Evolutionary conservation across 2,797 vertebrate species (phyloP).

Genomic region (Coregonus suidteri): DNA sequence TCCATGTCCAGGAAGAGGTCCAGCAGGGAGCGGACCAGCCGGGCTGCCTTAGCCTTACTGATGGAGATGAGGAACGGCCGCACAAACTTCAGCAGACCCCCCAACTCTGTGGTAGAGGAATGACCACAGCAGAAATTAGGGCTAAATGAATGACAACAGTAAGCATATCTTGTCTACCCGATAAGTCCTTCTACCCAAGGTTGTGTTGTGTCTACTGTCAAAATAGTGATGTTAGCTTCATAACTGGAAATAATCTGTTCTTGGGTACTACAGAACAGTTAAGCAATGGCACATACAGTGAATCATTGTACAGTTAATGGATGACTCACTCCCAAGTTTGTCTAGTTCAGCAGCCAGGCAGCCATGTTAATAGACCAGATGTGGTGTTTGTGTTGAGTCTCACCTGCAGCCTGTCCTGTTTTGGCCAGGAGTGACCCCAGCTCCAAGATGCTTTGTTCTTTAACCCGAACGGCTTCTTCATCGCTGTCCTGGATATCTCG

Average conservation of each 20-base stretch:
- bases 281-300: neutral
- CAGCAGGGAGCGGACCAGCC: conserved; percentile 92
- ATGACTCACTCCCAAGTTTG: neutral
- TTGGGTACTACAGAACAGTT: neutral
- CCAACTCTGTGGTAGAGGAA: conserved; percentile 81
- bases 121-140: neutral
- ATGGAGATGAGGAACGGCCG: conserved; percentile 98
- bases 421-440: conserved; percentile 93
- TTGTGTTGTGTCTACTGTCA: too few relatives aligned
- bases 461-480: conserved; percentile 96
- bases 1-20: conserved; percentile 99
- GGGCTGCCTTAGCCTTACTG: conserved; percentile 98
- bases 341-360: neutral
- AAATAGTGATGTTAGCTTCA: too few relatives aligned
- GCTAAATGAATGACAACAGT: neutral
- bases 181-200: too few relatives aligned
- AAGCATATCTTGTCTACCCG: too few relatives aligned
- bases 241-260: too few relatives aligned
- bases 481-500: conserved; percentile 96
- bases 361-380: neutral
- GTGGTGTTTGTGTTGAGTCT: neutral
- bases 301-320: neutral
- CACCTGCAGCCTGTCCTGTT: conserved; percentile 97
- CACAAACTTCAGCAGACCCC: conserved; percentile 96
- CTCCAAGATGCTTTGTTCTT: conserved; percentile 98